Base-by-base conservation (phyloP, 2,888 invertebrate species). In the Rhamnusium bicolor region DNA sequence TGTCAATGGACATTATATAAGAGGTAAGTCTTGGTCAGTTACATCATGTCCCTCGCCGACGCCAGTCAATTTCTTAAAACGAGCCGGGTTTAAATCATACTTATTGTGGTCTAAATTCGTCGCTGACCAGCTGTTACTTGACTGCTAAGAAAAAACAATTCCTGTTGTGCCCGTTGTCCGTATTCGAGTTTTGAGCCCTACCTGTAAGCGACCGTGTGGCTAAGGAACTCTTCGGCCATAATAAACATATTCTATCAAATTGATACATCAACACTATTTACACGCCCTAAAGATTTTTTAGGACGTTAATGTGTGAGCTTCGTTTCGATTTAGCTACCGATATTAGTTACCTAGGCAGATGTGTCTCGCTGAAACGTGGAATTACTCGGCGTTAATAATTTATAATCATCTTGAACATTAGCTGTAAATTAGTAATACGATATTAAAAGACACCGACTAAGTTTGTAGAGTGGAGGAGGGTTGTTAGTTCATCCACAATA, bases 201-300 rank as follows among this genome's bases (percentile, higher is more conserved):
- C 80, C 79, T 80, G 79, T 7, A 2, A n/a, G 14, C 8, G 1
- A n/a, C n/a, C 12, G 18, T 62, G 24, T 40, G 24, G 21, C 27
- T 67, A 68, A 72, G 58, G 60, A 72, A 72, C 73, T 67, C 69
- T 70, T 69, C 72, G 62, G 58, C 75, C 73, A 71, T 80, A 80
- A 81, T 81, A 79, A 79, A 81, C 79, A 80, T 78, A 79, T 81
- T 81, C 80, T 68, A 66, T 74, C 72, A 78, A 80, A 82, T 80
- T 82, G 79, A 81, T 77, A 79, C 77, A 75, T 80, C 80, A 79
- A 79, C 77, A 69, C 68, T 54, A 69, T 71, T n/a, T 66, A 71
- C 69, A 72, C 76, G 71, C 67, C 61, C 63, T 54, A 68, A 19
- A 47, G 69, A 63, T 72, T 75, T 68, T 75, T 65, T 61, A 18